Base-by-base conservation (phyloP, 2,797 vertebrate species). In the Epinephelus malabaricus region DNA sequence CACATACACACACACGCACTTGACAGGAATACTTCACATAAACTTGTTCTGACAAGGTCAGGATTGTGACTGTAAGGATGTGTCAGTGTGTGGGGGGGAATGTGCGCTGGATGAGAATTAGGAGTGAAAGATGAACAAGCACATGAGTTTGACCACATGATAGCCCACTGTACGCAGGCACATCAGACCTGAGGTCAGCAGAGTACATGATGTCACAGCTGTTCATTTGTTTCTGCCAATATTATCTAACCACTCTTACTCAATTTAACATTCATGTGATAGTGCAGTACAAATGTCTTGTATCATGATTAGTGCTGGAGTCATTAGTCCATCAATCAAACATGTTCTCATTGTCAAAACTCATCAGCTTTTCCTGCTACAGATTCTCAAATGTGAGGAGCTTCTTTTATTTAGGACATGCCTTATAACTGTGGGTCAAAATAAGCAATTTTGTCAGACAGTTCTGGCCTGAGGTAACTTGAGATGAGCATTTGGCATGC, bases 31-130 rank as follows among this genome's bases (percentile, higher is more conserved):
- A 19, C 55, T 69, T 79, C 47, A 71, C 30, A 79, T 69, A 70
- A 76, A 91, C 49, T 19, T 34, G 66, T 56, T 86, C 73, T 66
- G 90, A 89, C 92, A 92, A 90, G 92, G 88, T 92, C 88, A 88
- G 67, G 53, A 58, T 68, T 87, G 55, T 81, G 74, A 82, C 90
- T 82, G 70, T 89, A 70, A 81, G 69, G 73, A 82, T 86, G 69
- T 85, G 82, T 90, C 85, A 78, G 84, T 18, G n/a, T 40, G 70
- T 71, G 84, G 53, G 69, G 73, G 60, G 34, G 66, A 63, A 58
- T 65, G 40, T 70, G 61, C 50, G 73, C 63, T 49, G 58, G 73
- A 88, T 73, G 76, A 82, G 51, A 75, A 90, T 86, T 59, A 30
- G 30, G 46, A 78, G 61, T 85, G 89, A 89, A 85, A 76, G 84